Percentiles rank a stretch among this genome's conserved stretches.
Evolutionary conservation across 2,797 vertebrate species (phyloP).

Genomic region (Iguana delicatissima): DNA sequence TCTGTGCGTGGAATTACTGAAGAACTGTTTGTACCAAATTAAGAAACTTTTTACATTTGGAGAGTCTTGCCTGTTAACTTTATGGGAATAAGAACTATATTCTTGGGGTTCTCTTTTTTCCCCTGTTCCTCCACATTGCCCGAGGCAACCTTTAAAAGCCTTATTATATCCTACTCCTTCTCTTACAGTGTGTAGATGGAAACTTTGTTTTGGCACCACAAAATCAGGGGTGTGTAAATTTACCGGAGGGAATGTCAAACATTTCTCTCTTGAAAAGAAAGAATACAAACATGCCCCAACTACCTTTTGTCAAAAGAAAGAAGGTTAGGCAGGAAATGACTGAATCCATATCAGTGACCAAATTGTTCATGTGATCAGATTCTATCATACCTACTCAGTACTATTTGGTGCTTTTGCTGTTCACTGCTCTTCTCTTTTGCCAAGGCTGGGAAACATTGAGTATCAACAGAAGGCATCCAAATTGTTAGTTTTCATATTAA

Average conservation of each 20-base stretch:
- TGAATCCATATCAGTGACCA: not conserved
- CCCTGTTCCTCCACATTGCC: not conserved
- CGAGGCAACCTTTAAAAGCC: not conserved
- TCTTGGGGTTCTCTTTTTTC: not conserved
- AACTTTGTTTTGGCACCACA: not conserved
- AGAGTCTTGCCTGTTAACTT: not conserved
- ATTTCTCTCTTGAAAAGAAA: not conserved
- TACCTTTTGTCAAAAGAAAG: not conserved
- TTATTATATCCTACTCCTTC: not conserved
- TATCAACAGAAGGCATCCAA: slow-evolving; percentile 4
- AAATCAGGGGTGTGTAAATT: not conserved
- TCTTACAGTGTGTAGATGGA: not conserved
- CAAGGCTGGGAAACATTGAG: not conserved
- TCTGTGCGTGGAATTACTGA: not conserved
- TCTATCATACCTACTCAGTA: not conserved
- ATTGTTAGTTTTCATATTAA: not conserved
- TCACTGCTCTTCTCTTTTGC: too few relatives aligned
- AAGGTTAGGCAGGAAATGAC: not conserved
- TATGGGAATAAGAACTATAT: not conserved
- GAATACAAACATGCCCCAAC: not conserved
- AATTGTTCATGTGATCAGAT: not conserved
- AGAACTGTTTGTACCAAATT: not conserved
- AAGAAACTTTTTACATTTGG: not conserved
- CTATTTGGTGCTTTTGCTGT: too few relatives aligned
- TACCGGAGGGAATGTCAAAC: not conserved